Conservation (phyloP, 2,888 invertebrate species). For the Choristoneura rosaceana region DNA sequence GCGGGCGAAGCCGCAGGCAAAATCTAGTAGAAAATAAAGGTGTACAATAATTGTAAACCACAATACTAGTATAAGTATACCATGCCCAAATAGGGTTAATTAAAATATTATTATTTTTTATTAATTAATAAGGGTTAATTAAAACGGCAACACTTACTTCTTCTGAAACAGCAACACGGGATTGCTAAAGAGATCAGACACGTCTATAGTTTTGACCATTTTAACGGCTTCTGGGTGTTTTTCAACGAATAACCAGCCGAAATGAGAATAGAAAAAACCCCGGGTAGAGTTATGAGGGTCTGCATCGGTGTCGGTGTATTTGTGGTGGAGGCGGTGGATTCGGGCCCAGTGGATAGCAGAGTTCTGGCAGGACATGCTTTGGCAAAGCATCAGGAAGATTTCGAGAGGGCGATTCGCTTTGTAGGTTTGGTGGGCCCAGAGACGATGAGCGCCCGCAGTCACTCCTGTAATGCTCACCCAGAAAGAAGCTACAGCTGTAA, state of each 20-base stretch:
- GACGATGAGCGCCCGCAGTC: conserved; percentile 41
- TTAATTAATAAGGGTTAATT: too few species aligned
- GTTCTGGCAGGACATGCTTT: too few species aligned
- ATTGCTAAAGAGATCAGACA: background rate
- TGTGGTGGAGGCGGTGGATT: too few species aligned
- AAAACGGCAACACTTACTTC: conserved; percentile 8
- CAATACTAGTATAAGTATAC: too few species aligned
- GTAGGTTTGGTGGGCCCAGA: conserved; percentile 48
- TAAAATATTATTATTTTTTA: too few species aligned
- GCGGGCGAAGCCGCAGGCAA: too few species aligned
- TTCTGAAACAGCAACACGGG: conserved; percentile 18
- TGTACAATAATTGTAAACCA: too few species aligned
- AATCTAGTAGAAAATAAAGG: too few species aligned
- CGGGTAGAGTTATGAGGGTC: conserved; percentile 87
- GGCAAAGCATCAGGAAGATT: conserved; percentile 27
- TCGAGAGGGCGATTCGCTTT: conserved; percentile 37
- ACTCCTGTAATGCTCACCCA: background rate
- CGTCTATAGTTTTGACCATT: background rate
- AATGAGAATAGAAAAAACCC: conserved; percentile 92
- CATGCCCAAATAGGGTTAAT: too few species aligned
- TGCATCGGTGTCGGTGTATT: too few species aligned
- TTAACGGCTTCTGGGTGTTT: conserved; percentile 90
- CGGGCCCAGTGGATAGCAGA: too few species aligned
- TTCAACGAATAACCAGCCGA: conserved; percentile 90
- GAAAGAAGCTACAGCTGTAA: conserved; percentile 1